These are phyloP conservation scores for Patella ulyssiponensis DNA, from an alignment of 2,888 invertebrate genomes.

Conservation along the genomic window DNA sequence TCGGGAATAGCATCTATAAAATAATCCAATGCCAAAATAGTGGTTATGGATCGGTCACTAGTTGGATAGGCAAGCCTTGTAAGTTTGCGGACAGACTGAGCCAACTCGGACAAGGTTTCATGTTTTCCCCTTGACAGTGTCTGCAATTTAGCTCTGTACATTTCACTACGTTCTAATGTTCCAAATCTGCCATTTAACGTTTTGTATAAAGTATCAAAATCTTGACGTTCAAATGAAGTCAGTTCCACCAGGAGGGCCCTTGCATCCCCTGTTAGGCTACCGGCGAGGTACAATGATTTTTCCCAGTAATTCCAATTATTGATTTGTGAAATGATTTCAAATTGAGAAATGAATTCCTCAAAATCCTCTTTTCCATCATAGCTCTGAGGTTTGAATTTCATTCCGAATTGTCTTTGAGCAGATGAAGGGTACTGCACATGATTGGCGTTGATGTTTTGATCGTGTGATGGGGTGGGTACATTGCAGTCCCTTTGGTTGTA, in stretches of 20 bases:
- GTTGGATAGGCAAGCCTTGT: not conserved
- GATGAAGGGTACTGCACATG: no score
- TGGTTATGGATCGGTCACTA: not conserved
- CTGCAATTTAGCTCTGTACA: not conserved
- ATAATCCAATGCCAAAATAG: not conserved
- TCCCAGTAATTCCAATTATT: constrained; percentile 7
- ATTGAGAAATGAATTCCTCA: constrained; percentile 1
- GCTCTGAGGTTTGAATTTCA: not conserved
- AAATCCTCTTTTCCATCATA: not conserved
- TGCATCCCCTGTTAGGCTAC: not conserved
- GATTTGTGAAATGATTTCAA: not conserved
- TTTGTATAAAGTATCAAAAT: not conserved
- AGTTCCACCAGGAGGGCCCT: not conserved
- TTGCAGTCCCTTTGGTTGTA: no score
- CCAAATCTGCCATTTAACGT: not conserved
- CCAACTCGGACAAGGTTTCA: not conserved
- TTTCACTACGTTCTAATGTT: not conserved
- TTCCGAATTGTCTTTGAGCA: not conserved
- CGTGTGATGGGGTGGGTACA: no score
- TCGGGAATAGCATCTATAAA: not conserved
- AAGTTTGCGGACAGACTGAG: not conserved
- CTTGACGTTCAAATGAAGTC: not conserved
- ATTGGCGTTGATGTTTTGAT: no score
- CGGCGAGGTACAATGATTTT: not conserved
- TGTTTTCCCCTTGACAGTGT: not conserved